These are phyloP conservation scores for Caloenas nicobarica DNA, from an alignment of 2,113 vertebrate species.

Conservation along the genomic window DNA sequence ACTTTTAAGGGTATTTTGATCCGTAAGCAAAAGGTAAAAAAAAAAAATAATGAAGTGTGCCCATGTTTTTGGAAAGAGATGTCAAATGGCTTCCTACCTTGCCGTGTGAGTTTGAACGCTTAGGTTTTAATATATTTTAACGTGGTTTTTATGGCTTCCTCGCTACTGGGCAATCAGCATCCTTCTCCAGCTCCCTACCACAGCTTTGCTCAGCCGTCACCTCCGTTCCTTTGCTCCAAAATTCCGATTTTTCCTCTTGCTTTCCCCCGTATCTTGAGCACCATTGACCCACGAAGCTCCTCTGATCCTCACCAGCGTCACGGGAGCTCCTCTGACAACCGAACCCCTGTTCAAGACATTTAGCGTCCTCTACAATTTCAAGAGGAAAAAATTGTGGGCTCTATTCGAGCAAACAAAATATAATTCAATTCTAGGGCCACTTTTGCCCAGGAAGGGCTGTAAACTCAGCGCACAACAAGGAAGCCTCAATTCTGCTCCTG, in stretches of 20 bases:
- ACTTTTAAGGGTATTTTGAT: background rate
- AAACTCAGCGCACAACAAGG: background rate
- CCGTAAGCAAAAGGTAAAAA: background rate
- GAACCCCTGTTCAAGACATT: background rate
- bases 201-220: background rate
- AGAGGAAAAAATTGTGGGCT: background rate
- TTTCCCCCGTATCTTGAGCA: background rate
- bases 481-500: background rate
- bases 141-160: background rate
- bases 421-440: no score
- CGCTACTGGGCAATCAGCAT: background rate
- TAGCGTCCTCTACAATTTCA: accelerated
- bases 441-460: background rate
- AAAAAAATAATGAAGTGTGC: no score
- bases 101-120: background rate
- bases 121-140: background rate
- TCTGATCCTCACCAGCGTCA: background rate
- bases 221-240: background rate
- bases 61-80: background rate
- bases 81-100: background rate
- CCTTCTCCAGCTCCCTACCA: background rate
- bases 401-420: no score
- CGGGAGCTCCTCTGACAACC: accelerated
- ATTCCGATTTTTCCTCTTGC: background rate
- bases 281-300: background rate